Conservation (phyloP, 2,797 vertebrate genomes). For the Thamnophis elegans region DNA sequence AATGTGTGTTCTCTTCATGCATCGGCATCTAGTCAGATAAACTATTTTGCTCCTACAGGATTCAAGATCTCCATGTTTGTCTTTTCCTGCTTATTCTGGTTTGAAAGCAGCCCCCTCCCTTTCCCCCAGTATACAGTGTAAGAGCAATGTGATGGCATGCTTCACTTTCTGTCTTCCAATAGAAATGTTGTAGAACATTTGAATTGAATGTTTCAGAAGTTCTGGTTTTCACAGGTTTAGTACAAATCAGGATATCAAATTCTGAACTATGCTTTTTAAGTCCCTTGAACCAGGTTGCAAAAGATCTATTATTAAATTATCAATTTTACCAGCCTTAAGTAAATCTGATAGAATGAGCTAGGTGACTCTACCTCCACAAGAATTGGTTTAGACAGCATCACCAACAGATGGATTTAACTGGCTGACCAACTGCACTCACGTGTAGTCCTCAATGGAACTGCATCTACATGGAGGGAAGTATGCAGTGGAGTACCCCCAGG, state of each 20-base stretch:
- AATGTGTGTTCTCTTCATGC: constrained; percentile 50
- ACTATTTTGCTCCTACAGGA: constrained; percentile 50
- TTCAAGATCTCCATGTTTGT: constrained; percentile 46
- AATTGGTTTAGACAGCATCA: too few species aligned
- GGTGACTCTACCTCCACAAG: not conserved
- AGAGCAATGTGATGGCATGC: not conserved
- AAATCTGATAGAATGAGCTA: not conserved
- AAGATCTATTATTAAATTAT: not conserved
- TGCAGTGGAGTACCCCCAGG: too few species aligned
- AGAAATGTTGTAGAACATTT: not conserved
- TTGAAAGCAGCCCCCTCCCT: not conserved
- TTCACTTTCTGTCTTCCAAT: too few species aligned
- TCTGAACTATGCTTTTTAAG: not conserved
- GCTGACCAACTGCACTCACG: too few species aligned
- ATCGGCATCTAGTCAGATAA: constrained; percentile 45
- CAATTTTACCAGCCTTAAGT: not conserved
- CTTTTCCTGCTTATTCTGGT: constrained; percentile 46
- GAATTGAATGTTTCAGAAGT: not conserved
- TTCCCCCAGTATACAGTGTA: too few species aligned
- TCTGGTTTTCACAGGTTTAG: not conserved
- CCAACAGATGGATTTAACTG: too few species aligned
- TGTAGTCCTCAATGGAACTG: too few species aligned
- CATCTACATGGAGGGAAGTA: too few species aligned
- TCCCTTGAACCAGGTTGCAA: not conserved
- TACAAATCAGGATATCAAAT: not conserved